These are phyloP conservation scores for Tinea trinotella DNA, from an alignment of 2,888 invertebrate genomes.

Conservation along the genomic window DNA sequence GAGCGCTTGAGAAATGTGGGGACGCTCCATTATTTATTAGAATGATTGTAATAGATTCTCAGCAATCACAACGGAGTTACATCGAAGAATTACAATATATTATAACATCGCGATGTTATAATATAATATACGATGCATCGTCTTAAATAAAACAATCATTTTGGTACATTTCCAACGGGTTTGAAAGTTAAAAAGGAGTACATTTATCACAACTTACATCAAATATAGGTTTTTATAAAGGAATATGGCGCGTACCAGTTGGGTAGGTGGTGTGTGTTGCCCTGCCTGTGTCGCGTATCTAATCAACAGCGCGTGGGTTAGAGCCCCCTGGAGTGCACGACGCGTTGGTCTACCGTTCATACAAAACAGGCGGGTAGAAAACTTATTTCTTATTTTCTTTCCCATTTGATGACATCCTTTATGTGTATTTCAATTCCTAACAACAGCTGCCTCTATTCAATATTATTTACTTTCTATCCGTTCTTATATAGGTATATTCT, in stretches of 20 bases:
- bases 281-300: slow-evolving; percentile 46
- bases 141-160: background rate
- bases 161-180: background rate
- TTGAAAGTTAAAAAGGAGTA: no score
- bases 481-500: background rate
- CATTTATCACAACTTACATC: background rate
- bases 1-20: background rate
- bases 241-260: background rate
- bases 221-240: background rate
- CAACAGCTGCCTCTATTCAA: background rate
- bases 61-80: background rate
- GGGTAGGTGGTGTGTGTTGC: background rate
- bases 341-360: slow-evolving; percentile 56
- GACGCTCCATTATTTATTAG: background rate
- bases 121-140: no score
- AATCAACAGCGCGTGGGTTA: slow-evolving; percentile 61
- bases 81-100: background rate
- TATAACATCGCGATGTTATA: no score
- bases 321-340: slow-evolving; percentile 66
- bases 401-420: background rate
- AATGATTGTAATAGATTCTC: background rate
- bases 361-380: background rate
- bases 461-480: background rate
- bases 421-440: no score
- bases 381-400: background rate